Base-by-base conservation (phyloP, 2,888 invertebrate species). In the Amiota mariae region DNA sequence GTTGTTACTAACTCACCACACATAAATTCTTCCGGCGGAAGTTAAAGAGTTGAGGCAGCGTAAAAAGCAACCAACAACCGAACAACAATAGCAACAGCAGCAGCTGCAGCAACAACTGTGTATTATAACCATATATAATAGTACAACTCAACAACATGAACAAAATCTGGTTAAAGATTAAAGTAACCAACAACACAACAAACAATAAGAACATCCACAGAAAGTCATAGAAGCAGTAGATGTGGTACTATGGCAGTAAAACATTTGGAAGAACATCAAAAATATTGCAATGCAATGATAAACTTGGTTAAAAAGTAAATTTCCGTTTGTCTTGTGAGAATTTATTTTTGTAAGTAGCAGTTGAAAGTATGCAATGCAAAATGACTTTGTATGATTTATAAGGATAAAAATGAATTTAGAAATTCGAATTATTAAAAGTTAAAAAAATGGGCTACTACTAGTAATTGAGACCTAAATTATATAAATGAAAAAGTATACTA, bases 21-120 rank as follows among this genome's bases (percentile, higher is more conserved):
- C 85, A 85, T 85, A 85, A 85, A 83, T 82, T 84, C 84, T 83
- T 84, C 83, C 84, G 84, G 73, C 83, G 85, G 85, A 84, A 84
- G 84, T 84, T 82, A 81, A 85, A 81, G 84, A 79, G 59, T 68
- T 51, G 51, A 71, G 36, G 51, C 47, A 51, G 36, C 67, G 67
- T 68, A 54, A 68, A 68, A n/a, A 46, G n/a, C 47, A 20, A 59
- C n/a, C 59, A 59, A n/a, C 54, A 13, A 51, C 54, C 36, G 20
- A 59, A 20, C 20, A 59, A 6, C 36, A 36, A 8, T 15, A 8
- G 54, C 8, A 15, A 54, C 12, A 6, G 15, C 13, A 54, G 54
- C 9, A 57, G 15, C 57, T 15, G 57, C 20, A 67, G 24, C 51
- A 66, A 51, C 67, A 51, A 51, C 18, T 24, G 24, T 24, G 24